Evolutionary conservation across 2,113 vertebrate genomes (phyloP).

Genomic region (Vireo altiloquus): DNA sequence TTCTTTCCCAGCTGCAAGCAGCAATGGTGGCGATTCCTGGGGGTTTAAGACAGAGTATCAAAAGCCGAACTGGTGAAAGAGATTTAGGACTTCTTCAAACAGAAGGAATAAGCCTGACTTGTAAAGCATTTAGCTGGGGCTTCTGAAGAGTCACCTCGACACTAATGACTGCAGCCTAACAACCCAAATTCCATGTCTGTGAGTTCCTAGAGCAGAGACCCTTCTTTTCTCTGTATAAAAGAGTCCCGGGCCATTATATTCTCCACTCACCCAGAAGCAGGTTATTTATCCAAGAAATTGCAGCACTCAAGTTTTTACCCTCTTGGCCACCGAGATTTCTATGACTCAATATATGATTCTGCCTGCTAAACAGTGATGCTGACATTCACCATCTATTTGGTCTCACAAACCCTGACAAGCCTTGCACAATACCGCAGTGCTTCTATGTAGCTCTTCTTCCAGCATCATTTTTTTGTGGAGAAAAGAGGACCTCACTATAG

Average conservation of each 20-base stretch:
- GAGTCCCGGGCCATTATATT: too few relatives aligned
- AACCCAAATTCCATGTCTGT: neutral
- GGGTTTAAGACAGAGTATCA: neutral
- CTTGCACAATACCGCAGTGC: neutral
- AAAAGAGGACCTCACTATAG: neutral
- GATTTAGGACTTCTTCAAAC: neutral
- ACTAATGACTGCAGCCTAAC: neutral
- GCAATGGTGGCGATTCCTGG: neutral
- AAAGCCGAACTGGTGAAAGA: neutral
- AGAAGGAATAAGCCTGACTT: neutral
- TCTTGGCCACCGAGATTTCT: neutral
- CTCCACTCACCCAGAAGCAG: neutral
- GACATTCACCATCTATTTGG: neutral
- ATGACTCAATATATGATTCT: fast-evolving
- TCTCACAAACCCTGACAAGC: neutral
- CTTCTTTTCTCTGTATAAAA: neutral
- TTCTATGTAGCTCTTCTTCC: neutral
- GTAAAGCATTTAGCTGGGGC: neutral
- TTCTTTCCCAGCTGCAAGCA: neutral
- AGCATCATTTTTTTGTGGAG: neutral
- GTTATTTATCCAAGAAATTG: neutral
- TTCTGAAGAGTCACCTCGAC: neutral
- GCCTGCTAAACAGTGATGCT: neutral
- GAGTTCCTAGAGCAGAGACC: neutral
- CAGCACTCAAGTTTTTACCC: neutral